Percentiles rank a stretch among this genome's conserved stretches.
Conservation (phyloP, 2,113 vertebrate species). For the Toxotes jaculatrix region DNA sequence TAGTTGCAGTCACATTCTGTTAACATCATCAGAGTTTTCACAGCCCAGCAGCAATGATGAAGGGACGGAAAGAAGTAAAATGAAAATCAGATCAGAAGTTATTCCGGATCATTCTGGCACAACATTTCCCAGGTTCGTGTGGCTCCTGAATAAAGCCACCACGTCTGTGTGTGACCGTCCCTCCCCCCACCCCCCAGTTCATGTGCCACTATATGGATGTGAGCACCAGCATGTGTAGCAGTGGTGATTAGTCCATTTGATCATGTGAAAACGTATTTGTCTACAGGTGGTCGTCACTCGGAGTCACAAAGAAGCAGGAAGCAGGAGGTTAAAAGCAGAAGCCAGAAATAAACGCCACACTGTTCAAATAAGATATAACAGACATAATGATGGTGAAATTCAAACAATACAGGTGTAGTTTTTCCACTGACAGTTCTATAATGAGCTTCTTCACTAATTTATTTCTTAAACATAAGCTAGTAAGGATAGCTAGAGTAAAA, state of each 20-base stretch:
- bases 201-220: no score
- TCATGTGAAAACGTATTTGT: no score
- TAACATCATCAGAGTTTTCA: constrained; percentile 32
- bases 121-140: neutral
- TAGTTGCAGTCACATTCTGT: constrained; percentile 29
- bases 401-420: neutral
- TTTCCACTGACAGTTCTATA: neutral
- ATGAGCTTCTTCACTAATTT: neutral
- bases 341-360: neutral
- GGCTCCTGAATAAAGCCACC: neutral
- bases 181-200: neutral
- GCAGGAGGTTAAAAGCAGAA: neutral
- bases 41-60: constrained; percentile 25
- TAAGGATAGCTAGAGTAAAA: neutral
- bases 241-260: no score
- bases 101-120: neutral
- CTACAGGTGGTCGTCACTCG: neutral
- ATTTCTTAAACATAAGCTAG: neutral
- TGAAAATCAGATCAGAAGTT: neutral
- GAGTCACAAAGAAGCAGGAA: no score
- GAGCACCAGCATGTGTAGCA: no score
- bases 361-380: neutral
- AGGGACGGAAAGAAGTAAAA: neutral
- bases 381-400: neutral
- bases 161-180: neutral